Conservation (phyloP, 2,797 vertebrate species). For the Emys orbicularis region DNA sequence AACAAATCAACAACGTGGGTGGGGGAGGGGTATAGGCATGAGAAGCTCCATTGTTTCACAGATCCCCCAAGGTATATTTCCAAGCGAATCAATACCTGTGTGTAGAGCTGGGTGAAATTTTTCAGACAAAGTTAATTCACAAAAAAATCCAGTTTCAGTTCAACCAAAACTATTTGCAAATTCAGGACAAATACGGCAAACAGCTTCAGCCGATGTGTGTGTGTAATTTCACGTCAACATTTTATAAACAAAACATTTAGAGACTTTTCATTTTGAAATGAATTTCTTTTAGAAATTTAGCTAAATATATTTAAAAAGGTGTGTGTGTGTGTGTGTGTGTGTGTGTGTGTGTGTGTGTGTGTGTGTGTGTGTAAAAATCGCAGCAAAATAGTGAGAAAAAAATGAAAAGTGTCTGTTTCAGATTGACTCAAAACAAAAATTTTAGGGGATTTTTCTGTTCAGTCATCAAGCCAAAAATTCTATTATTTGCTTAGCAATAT, state of each 20-base stretch:
- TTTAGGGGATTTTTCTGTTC: no score
- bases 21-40: neutral
- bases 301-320: no score
- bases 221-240: no score
- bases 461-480: no score
- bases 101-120: neutral
- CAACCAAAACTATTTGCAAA: neutral
- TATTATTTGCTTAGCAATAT: neutral
- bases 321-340: no score
- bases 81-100: neutral
- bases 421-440: no score
- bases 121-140: neutral
- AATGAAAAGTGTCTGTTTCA: no score
- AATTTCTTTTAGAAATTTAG: neutral
- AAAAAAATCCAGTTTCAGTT: neutral
- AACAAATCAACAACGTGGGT: neutral
- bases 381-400: no score
- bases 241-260: no score
- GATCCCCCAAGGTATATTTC: neutral
- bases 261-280: neutral
- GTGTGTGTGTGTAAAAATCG: no score
- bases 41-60: neutral
- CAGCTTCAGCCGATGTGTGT: no score
- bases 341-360: no score
- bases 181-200: neutral